Conservation (phyloP, 2,888 invertebrate species). For the Tenthredo livida region DNA sequence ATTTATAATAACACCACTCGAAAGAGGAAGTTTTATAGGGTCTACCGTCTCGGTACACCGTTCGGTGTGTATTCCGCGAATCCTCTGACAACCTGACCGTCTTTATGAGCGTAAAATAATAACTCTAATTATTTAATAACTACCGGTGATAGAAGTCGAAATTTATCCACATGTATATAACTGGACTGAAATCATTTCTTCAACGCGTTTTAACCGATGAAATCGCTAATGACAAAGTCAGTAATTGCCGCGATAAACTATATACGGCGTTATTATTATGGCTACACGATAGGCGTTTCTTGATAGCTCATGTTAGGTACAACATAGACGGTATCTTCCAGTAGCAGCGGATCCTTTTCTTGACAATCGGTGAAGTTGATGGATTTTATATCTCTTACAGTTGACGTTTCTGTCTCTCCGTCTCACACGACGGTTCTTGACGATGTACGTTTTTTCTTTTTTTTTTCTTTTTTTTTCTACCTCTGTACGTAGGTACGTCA, state of each 20-base stretch:
- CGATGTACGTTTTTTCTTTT: slow-evolving; percentile 58
- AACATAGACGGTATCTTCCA: not conserved
- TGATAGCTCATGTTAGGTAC: not conserved
- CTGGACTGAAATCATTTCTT: slow-evolving; percentile 54
- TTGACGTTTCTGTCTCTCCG: slow-evolving; percentile 9
- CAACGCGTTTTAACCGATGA: slow-evolving; percentile 61
- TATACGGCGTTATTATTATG: slow-evolving; percentile 20
- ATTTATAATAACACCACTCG: slow-evolving; percentile 71
- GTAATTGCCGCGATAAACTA: slow-evolving; percentile 53
- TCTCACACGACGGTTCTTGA: slow-evolving; percentile 59
- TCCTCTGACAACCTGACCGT: slow-evolving; percentile 8
- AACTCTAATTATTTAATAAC: slow-evolving; percentile 65
- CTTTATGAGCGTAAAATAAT: slow-evolving; percentile 60
- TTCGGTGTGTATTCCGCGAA: slow-evolving; percentile 41
- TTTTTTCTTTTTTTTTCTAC: not conserved
- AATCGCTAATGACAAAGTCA: slow-evolving; percentile 64
- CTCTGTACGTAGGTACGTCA: slow-evolving; percentile 42
- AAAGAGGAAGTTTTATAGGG: slow-evolving; percentile 25
- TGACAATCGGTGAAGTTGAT: slow-evolving; percentile 57
- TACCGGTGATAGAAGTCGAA: slow-evolving; percentile 54
- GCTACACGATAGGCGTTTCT: slow-evolving; percentile 24
- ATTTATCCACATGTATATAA: slow-evolving; percentile 40
- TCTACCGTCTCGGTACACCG: not conserved
- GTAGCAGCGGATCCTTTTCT: not conserved
- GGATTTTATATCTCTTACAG: slow-evolving; percentile 59